Conservation (phyloP, 2,888 invertebrate genomes). For the Synergus umbraculus region DNA sequence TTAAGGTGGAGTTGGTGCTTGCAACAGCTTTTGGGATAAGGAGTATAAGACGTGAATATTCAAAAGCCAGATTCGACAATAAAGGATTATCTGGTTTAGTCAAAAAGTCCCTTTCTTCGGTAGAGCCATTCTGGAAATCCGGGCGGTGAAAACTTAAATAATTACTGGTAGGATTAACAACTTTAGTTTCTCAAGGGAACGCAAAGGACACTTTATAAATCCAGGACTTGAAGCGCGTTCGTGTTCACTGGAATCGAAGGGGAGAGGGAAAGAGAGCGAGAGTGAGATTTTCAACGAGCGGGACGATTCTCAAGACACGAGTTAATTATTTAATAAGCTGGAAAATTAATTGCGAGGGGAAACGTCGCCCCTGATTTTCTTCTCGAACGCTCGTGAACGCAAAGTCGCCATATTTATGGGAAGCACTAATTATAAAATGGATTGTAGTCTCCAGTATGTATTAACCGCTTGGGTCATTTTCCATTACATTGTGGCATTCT, state of each 20-base stretch:
- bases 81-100: conserved; percentile 38
- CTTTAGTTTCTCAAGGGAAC: conserved; percentile 50
- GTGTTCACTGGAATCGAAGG: conserved; percentile 41
- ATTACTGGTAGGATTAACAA: conserved; percentile 68
- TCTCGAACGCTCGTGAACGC: conserved; percentile 20
- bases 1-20: background rate
- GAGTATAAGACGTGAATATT: conserved; percentile 28
- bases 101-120: conserved; percentile 41
- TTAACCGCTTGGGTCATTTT: background rate
- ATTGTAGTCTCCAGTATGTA: background rate
- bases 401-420: background rate
- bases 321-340: conserved; percentile 75
- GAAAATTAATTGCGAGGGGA: conserved; percentile 52
- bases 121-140: conserved; percentile 51
- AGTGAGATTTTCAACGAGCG: conserved; percentile 38
- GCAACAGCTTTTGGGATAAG: conserved; percentile 16
- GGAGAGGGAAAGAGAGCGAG: conserved; percentile 39
- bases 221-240: conserved; percentile 43
- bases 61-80: conserved; percentile 39
- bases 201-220: conserved; percentile 49
- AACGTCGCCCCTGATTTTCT: conserved; percentile 34
- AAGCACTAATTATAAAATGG: background rate
- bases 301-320: conserved; percentile 61
- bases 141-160: conserved; percentile 67
- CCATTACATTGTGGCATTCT: background rate